Percentiles rank a stretch among this genome's conserved stretches.
Conservation (phyloP, 2,797 vertebrate species). For the Podarcis lilfordi region DNA sequence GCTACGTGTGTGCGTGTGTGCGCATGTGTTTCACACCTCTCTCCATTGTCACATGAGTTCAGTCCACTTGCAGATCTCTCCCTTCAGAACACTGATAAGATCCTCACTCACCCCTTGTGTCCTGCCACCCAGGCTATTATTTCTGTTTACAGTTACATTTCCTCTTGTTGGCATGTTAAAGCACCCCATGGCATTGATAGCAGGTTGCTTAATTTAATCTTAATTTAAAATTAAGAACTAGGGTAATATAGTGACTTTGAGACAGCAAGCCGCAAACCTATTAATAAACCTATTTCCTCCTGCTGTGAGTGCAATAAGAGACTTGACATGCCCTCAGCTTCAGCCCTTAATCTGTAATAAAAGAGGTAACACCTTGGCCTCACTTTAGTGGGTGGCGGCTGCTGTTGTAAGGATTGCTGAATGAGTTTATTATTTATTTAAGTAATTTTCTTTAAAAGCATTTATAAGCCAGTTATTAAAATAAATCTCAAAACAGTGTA, state of each 20-base stretch:
- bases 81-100: background rate
- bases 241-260: too few species aligned
- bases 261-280: too few species aligned
- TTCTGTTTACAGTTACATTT: background rate
- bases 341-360: background rate
- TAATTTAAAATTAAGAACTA: background rate
- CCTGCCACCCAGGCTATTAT: background rate
- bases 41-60: background rate
- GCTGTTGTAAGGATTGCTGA: background rate
- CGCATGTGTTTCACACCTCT: background rate
- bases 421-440: too few species aligned
- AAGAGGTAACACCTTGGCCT: background rate
- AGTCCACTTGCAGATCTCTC: background rate
- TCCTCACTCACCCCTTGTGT: too few species aligned
- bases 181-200: background rate
- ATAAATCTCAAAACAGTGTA: background rate
- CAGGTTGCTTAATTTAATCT: too few species aligned
- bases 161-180: background rate
- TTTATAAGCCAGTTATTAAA: too few species aligned
- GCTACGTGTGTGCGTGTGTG: background rate
- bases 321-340: background rate
- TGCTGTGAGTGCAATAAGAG: too few species aligned
- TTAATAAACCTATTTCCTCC: too few species aligned
- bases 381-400: background rate
- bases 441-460: too few species aligned